A percentile compares a stretch with the other conserved stretches of the same genome.
Conservation (phyloP, 2,113 vertebrate genomes). For the Caretta caretta region DNA sequence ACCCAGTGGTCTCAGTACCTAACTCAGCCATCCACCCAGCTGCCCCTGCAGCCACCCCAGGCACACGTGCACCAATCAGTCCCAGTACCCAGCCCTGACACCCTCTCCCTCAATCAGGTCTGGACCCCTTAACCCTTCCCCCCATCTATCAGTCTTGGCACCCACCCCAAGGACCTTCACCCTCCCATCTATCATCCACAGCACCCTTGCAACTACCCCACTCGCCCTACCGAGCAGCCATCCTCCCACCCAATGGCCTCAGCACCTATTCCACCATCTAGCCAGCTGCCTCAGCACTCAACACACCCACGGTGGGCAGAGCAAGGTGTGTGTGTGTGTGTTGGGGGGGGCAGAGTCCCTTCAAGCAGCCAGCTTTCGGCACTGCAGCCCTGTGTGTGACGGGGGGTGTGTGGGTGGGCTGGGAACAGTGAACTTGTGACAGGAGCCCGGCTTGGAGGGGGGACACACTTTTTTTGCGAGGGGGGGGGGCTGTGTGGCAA, state of each 20-base stretch:
- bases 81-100: background rate
- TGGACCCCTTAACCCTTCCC: no score
- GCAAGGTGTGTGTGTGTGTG: background rate
- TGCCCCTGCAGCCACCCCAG: background rate
- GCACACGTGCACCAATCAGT: background rate
- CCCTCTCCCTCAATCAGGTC: background rate
- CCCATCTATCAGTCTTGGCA: background rate
- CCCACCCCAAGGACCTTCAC: background rate
- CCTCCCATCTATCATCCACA: background rate
- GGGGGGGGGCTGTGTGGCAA: no score
- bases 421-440: no score
- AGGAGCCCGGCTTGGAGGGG: no score
- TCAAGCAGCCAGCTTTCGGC: background rate
- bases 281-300: background rate
- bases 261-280: no score
- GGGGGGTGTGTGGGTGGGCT: no score
- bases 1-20: background rate
- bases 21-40: background rate
- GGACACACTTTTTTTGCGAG: no score
- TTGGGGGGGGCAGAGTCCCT: no score
- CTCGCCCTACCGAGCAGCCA: background rate
- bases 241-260: background rate
- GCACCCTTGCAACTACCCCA: background rate
- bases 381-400: fast-evolving
- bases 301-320: no score